A percentile compares a stretch with the other conserved stretches of the same genome.
These are phyloP conservation scores for Cataglyphis livida DNA, from an alignment of 2,888 invertebrate species.

Conservation along the genomic window DNA sequence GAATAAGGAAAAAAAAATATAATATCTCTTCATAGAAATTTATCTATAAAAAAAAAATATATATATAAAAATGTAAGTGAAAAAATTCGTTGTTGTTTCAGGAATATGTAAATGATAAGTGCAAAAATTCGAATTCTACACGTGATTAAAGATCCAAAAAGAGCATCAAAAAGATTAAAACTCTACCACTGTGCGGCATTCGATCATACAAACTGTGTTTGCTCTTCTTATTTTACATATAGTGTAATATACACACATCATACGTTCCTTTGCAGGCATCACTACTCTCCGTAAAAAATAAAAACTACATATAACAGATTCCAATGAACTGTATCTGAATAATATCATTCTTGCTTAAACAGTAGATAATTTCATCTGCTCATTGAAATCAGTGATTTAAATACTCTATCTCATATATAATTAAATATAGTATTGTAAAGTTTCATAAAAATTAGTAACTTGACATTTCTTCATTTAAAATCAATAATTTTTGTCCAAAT, in stretches of 20 bases:
- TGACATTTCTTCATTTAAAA: background rate
- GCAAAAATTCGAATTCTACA: constrained; percentile 6
- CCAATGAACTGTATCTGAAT: background rate
- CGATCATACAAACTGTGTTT: constrained; percentile 31
- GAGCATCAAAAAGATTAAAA: background rate
- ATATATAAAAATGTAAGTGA: background rate
- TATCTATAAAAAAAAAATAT: background rate
- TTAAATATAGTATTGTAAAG: background rate
- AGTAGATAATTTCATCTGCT: background rate
- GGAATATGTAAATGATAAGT: constrained; percentile 10
- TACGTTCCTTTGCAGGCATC: constrained; percentile 32
- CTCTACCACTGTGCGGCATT: constrained; percentile 41
- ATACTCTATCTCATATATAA: background rate
- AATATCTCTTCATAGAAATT: background rate
- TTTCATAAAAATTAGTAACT: background rate
- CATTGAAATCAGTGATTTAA: background rate
- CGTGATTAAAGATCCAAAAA: background rate
- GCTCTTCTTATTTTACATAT: constrained; percentile 1
- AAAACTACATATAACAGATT: constrained; percentile 7
- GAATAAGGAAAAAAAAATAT: background rate
- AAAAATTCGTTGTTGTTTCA: constrained; percentile 21
- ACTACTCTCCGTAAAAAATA: background rate
- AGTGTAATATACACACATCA: constrained; percentile 1
- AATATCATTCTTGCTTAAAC: background rate
- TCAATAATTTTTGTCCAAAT: background rate